Base-by-base conservation (phyloP, 2,797 vertebrate genomes). In the Pteronotus mesoamericanus region DNA sequence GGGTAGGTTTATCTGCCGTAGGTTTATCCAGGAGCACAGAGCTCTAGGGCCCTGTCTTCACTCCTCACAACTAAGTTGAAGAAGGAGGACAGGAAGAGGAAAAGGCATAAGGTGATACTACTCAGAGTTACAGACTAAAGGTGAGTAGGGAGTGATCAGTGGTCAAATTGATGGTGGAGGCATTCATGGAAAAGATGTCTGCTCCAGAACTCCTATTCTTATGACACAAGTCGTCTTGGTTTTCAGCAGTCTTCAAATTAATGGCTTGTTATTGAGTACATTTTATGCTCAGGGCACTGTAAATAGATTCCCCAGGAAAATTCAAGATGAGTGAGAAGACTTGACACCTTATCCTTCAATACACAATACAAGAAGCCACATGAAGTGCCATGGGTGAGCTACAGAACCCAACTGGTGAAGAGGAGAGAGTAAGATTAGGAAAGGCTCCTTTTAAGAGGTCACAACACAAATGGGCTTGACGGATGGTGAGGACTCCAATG, bases 321-420 rank as follows among this genome's bases (percentile, higher is more conserved):
- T 26, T 44, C 12, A 2, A n/a, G 44, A 11, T 11, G 32, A 57
- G 18, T 26, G 32, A 39, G 64, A 44, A 1, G 16, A n/a, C 5
- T 32, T 16, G 34, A 22, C 15, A 16, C 21, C 11, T 59, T 14
- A 11, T 21, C 8, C 24, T n/a, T 39, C 78, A 34, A 1, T 2
- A 15, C 69, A 9, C 0, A 34, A 32, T 1, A 15, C 9, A n/a
- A 22, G 64, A 68, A 69, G 42, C 42, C 46, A 24, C 0, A 0
- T 9, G 42, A 57, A 51, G 61, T 9, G 21, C 29, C 16, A 18
- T 3, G 42, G 14, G 12, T 5, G 24, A 78, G 68, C 48, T 32
- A 37, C 18, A 61, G 34, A 87, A 39, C 34, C 39, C 48, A 34
- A 29, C 26, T 9, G 1, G 12, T 21, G 59, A 5, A 72, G n/a